These are phyloP conservation scores for Platyscapa corneri DNA, from an alignment of 1,140 invertebrate species.

Conservation along the genomic window DNA sequence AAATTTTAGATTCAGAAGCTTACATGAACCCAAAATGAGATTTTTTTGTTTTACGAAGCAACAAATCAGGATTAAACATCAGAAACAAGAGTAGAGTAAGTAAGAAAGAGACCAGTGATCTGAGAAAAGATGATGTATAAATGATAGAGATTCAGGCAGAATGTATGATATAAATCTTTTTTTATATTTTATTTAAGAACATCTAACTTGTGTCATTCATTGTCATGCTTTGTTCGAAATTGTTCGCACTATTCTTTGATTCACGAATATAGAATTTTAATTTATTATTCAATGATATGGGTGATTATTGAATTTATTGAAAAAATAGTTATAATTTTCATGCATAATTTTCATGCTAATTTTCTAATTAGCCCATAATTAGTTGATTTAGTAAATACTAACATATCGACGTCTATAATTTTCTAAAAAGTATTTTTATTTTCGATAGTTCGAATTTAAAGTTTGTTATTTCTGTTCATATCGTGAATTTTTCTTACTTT, in stretches of 20 bases:
- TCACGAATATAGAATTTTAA: background rate
- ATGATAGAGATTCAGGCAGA: background rate
- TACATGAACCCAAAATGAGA: background rate
- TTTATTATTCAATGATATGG: conserved; percentile 17
- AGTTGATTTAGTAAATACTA: no score
- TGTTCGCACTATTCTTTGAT: background rate
- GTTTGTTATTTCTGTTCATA: no score
- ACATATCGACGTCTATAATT: no score
- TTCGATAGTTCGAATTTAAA: no score
- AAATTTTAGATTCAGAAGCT: background rate
- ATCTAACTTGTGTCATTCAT: background rate
- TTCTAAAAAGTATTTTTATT: no score
- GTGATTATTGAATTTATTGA: no score
- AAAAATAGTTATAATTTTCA: no score
- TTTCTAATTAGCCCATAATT: no score
- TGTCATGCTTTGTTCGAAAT: conserved; percentile 6
- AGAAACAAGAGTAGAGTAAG: background rate
- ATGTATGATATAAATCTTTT: background rate
- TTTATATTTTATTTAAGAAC: background rate
- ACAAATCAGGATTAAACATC: conserved; percentile 18
- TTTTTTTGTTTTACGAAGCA: conserved; percentile 36
- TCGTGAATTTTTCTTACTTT: no score
- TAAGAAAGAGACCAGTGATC: background rate
- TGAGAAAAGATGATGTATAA: no score
- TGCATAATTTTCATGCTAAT: no score